Conservation (phyloP, 2,113 vertebrate species). For the Phocoena sinus region DNA sequence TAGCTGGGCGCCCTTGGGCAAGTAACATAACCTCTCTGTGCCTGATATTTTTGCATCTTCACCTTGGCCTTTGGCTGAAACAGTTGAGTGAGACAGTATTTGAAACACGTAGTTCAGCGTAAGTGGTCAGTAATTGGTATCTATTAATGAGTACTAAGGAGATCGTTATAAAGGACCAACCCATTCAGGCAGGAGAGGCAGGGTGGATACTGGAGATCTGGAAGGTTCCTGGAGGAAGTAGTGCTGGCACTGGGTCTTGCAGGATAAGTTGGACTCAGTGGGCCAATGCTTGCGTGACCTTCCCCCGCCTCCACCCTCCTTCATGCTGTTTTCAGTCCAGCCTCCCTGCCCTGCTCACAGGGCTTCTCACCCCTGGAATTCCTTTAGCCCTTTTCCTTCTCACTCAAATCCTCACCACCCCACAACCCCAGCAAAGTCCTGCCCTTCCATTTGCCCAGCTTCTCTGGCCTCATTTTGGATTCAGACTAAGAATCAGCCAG, state of each 20-base stretch:
- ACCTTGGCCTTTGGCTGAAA: neutral
- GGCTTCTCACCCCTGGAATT: neutral
- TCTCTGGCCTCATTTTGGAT: neutral
- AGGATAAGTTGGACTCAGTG: no score
- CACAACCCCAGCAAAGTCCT: neutral
- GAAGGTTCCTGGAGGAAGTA: neutral
- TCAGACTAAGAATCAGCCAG: neutral
- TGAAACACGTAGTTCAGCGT: neutral
- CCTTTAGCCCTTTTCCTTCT: neutral
- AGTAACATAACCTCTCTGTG: neutral
- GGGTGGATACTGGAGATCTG: fast-evolving
- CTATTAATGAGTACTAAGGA: neutral
- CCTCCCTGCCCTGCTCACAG: neutral
- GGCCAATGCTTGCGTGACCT: fast-evolving
- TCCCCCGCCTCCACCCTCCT: no score
- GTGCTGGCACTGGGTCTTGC: neutral
- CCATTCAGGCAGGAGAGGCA: neutral
- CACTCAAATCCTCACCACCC: neutral
- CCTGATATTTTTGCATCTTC: neutral
- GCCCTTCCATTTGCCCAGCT: neutral
- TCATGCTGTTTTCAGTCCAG: neutral
- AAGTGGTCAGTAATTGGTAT: neutral
- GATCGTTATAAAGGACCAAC: neutral
- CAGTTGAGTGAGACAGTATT: neutral
- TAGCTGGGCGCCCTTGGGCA: neutral